Evolutionary conservation across 2,888 invertebrate species (phyloP).

Genomic region (Athrips mouffetella): DNA sequence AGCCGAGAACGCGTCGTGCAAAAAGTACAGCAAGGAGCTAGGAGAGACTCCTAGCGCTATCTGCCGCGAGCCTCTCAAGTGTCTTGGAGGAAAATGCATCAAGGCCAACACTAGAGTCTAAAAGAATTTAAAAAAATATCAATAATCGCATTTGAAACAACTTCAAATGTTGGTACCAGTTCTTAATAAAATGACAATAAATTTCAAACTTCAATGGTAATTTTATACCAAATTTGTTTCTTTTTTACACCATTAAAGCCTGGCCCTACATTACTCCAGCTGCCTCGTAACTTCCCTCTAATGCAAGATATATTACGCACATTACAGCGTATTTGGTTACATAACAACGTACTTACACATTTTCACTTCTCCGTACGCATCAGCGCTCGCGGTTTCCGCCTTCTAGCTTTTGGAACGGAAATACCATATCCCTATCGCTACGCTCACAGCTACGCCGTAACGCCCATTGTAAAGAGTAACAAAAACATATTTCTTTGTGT

Average conservation of each 20-base stretch:
- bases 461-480: too few relatives aligned
- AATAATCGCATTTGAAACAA: neutral
- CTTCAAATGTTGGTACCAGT: too few relatives aligned
- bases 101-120: slow-evolving; percentile 41
- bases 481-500: too few relatives aligned
- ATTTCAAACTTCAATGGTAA: neutral
- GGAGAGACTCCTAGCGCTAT: slow-evolving; percentile 66
- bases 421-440: neutral
- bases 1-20: slow-evolving; percentile 58
- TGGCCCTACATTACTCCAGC: too few relatives aligned
- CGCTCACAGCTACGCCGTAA: neutral
- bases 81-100: slow-evolving; percentile 51
- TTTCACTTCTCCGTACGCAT: neutral
- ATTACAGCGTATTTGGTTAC: too few relatives aligned
- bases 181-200: too few relatives aligned
- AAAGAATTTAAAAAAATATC: slow-evolving; percentile 10
- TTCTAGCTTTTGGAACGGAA: neutral
- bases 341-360: neutral
- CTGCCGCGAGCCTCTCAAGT: slow-evolving; percentile 55
- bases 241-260: too few relatives aligned
- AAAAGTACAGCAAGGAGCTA: slow-evolving; percentile 62
- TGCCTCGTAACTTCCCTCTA: too few relatives aligned
- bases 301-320: too few relatives aligned
- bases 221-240: neutral
- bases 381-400: neutral